Conservation (phyloP, 2,888 invertebrate species). For the Anthoptus insignis region DNA sequence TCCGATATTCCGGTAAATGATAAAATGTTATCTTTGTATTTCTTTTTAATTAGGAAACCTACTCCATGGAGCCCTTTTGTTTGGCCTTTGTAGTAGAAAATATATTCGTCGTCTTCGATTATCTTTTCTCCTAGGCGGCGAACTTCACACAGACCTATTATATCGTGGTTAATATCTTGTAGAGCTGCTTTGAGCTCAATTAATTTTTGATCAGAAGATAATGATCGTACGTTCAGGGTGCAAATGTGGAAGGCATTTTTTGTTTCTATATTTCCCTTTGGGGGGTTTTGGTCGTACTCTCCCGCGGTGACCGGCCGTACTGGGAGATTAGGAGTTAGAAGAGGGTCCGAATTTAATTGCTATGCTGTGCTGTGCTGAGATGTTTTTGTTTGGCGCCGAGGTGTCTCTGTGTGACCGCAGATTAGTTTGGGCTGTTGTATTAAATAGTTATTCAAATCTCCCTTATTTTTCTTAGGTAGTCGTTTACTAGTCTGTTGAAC, state of each 20-base stretch:
- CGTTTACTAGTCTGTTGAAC: constrained; percentile 30
- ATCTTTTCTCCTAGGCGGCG: constrained; percentile 43
- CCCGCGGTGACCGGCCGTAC: constrained; percentile 19
- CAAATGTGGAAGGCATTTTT: constrained; percentile 22
- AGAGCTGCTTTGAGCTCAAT: constrained; percentile 37
- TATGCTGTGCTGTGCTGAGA: constrained; percentile 33
- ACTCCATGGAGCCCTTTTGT: too few relatives aligned
- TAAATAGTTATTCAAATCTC: constrained; percentile 35
- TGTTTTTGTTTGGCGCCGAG: constrained; percentile 24
- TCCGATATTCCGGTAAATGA: constrained; percentile 48
- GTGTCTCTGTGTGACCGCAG: constrained; percentile 19
- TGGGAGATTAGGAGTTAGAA: constrained; percentile 5
- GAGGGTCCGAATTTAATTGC: constrained; percentile 31
- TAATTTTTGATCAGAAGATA: constrained; percentile 31
- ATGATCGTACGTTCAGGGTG: constrained; percentile 38
- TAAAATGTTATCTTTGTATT: constrained; percentile 45
- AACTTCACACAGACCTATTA: constrained; percentile 38
- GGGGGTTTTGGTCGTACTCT: constrained; percentile 43
- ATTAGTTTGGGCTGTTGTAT: constrained; percentile 39
- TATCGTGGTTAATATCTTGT: constrained; percentile 37
- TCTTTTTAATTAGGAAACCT: constrained; percentile 47
- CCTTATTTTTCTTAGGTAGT: constrained; percentile 40
- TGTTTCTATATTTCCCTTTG: constrained; percentile 23
- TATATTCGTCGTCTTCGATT: constrained; percentile 44
- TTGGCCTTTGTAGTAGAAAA: too few relatives aligned